Percentiles rank a stretch among this genome's conserved stretches.
These are phyloP conservation scores for Rhinolophus sinicus DNA, from an alignment of 2,113 vertebrate species.

Conservation along the genomic window DNA sequence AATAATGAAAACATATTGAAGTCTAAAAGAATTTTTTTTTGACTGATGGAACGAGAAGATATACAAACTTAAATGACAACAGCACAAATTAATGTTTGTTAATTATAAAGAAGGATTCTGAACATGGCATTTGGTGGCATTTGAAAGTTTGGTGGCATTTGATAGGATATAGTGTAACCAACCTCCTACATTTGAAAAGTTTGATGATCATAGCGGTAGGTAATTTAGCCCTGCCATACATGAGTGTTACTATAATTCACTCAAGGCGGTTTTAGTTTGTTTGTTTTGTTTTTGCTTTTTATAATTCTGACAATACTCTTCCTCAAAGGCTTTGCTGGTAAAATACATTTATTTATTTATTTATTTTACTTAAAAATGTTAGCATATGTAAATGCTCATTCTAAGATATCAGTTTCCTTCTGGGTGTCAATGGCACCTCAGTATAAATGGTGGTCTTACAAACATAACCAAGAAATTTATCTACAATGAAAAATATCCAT, in stretches of 20 bases:
- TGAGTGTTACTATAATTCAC: background rate
- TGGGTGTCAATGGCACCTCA: background rate
- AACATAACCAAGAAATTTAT: background rate
- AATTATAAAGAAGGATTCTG: background rate
- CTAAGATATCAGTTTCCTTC: background rate
- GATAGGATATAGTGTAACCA: background rate
- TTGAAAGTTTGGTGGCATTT: background rate
- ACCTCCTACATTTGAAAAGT: background rate
- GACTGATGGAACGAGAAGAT: background rate
- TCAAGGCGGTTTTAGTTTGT: background rate
- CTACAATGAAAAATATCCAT: background rate
- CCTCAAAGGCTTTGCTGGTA: background rate
- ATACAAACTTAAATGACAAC: background rate
- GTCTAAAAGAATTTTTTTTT: background rate
- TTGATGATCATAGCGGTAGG: background rate
- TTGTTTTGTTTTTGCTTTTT: background rate
- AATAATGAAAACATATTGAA: background rate
- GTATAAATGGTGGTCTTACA: background rate
- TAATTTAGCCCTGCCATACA: background rate
- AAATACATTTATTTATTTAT: background rate
- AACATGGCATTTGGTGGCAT: too few species aligned
- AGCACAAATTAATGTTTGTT: background rate
- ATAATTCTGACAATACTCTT: background rate
- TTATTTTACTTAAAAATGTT: background rate
- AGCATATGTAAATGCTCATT: background rate